Conservation (phyloP, 2,113 vertebrate species). For the Solea solea region DNA sequence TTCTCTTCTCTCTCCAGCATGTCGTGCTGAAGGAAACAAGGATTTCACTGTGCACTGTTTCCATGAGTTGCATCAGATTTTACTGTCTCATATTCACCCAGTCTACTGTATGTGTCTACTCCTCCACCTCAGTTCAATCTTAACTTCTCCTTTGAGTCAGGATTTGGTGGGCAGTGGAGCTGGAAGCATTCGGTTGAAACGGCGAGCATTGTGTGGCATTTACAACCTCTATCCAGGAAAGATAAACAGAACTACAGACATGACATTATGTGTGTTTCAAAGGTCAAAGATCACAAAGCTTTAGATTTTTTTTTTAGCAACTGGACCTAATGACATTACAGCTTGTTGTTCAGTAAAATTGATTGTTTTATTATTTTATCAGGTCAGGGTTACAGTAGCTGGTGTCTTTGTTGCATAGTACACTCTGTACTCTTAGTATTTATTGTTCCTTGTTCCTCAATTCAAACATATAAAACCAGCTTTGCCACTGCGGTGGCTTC, state of each 20-base stretch:
- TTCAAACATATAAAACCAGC: slow-evolving; percentile 11
- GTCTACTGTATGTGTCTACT: too few species aligned
- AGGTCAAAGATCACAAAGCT: not conserved
- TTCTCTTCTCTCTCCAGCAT: too few species aligned
- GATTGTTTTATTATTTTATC: too few species aligned
- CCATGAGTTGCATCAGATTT: slow-evolving; percentile 20
- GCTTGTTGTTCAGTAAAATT: not conserved
- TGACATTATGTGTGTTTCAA: not conserved
- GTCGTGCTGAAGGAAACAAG: not conserved
- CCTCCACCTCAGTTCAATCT: too few species aligned
- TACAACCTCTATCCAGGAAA: not conserved
- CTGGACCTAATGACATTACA: too few species aligned
- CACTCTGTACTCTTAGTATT: not conserved
- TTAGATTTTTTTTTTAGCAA: not conserved
- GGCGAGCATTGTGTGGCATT: not conserved
- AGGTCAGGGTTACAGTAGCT: too few species aligned
- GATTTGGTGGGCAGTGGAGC: not conserved
- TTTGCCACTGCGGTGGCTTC: slow-evolving; percentile 23
- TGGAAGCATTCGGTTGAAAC: not conserved
- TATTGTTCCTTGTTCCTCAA: slow-evolving; percentile 25
- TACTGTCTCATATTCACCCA: not conserved
- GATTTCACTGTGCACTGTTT: not conserved
- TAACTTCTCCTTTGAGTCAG: too few species aligned
- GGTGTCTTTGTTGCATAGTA: not conserved
- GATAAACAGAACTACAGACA: not conserved